These are phyloP conservation scores for Daubentonia madagascariensis DNA, from an alignment of 2,113 vertebrate species.

Conservation along the genomic window DNA sequence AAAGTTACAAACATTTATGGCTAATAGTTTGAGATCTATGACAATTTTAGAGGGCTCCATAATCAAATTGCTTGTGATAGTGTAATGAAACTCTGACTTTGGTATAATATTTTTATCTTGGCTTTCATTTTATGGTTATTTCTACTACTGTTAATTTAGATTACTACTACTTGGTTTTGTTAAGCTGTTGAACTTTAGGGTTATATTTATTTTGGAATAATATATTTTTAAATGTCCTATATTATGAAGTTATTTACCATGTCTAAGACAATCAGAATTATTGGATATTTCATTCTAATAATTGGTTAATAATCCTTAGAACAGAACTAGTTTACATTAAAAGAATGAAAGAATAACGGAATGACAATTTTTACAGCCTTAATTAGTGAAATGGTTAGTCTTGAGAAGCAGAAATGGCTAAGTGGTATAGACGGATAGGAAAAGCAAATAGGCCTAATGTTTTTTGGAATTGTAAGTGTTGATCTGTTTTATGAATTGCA, in stretches of 20 bases:
- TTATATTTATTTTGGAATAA: background rate
- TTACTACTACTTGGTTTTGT: background rate
- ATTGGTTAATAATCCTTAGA: background rate
- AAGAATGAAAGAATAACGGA: background rate
- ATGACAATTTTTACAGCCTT: background rate
- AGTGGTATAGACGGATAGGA: background rate
- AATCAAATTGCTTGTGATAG: background rate
- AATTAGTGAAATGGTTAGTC: constrained; percentile 23
- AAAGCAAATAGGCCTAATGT: background rate
- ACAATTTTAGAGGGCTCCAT: background rate
- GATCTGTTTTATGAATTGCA: background rate
- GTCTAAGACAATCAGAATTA: background rate
- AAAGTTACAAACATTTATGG: background rate
- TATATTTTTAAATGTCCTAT: background rate
- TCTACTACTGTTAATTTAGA: background rate
- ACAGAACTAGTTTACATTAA: background rate
- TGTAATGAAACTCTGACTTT: background rate
- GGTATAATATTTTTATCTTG: background rate
- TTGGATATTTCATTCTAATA: background rate
- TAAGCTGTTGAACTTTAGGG: background rate
- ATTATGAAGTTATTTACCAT: background rate
- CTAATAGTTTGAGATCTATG: background rate
- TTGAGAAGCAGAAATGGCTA: background rate
- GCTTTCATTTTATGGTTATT: background rate
- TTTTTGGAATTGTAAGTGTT: background rate